A percentile compares a stretch with the other conserved stretches of the same genome.
Conservation (phyloP, 2,797 vertebrate genomes). For the Gymnoscopelus braueri region DNA sequence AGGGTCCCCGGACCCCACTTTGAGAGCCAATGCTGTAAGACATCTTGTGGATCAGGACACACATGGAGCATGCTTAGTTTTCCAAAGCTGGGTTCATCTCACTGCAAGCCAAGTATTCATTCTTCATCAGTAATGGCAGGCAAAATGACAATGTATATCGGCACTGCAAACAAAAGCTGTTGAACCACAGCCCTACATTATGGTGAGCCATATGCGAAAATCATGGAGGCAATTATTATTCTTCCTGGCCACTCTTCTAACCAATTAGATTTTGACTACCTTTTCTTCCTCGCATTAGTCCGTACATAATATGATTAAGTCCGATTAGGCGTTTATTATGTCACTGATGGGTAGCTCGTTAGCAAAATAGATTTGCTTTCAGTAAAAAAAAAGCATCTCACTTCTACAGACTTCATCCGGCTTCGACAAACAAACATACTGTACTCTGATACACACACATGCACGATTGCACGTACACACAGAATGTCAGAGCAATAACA, state of each 20-base stretch:
- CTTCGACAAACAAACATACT: neutral
- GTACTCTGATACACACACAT: too few relatives aligned
- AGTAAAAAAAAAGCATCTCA: constrained; percentile 29
- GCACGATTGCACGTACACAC: too few relatives aligned
- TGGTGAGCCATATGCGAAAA: constrained; percentile 26
- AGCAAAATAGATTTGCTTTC: constrained; percentile 29
- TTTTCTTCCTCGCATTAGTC: constrained; percentile 51
- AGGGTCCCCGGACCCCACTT: too few relatives aligned
- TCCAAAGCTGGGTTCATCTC: too few relatives aligned
- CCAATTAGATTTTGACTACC: constrained; percentile 42
- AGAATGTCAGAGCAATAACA: too few relatives aligned
- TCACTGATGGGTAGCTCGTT: constrained; percentile 31
- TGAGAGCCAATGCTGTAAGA: too few relatives aligned
- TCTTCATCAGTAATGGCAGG: neutral
- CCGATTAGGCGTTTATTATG: constrained; percentile 54
- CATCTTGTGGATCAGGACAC: too few relatives aligned
- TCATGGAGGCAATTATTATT: constrained; percentile 43
- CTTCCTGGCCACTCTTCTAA: constrained; percentile 16
- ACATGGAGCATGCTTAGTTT: too few relatives aligned
- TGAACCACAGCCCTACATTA: constrained; percentile 1
- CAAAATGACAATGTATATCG: neutral
- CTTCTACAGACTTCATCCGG: neutral
- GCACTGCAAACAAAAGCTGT: constrained; percentile 5
- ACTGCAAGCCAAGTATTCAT: too few relatives aligned
- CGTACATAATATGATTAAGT: constrained; percentile 58